These are phyloP conservation scores for Rhorus exstirpatorius DNA, from an alignment of 2,888 invertebrate species.

Conservation along the genomic window DNA sequence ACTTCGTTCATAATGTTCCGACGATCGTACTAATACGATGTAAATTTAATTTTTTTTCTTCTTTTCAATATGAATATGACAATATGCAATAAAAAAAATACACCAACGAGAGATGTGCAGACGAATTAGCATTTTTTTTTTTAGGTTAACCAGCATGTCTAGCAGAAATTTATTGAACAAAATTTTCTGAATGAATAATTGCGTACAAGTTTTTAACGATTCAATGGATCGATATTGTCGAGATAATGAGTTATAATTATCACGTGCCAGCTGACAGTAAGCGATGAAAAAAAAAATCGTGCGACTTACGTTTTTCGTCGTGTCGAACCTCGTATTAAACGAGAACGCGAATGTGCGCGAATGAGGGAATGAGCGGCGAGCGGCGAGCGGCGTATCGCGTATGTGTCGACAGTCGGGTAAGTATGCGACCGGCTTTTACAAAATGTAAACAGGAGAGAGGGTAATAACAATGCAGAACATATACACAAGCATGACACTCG, in stretches of 20 bases:
- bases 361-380: too few relatives aligned
- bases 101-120: too few relatives aligned
- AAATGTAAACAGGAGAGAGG: not conserved
- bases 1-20: conserved; percentile 85
- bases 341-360: not conserved
- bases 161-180: not conserved
- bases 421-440: too few relatives aligned
- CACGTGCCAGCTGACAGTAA: not conserved
- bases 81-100: not conserved
- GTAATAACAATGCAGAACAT: conserved; percentile 1
- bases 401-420: too few relatives aligned
- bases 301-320: conserved; percentile 35
- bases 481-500: too few relatives aligned
- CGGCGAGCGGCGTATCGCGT: too few relatives aligned
- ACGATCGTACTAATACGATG: not conserved
- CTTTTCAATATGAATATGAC: not conserved
- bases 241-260: conserved; percentile 32
- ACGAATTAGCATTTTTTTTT: conserved; percentile 7
- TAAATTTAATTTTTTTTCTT: not conserved
- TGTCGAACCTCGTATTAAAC: not conserved
- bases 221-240: not conserved
- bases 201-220: too few relatives aligned
- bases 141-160: conserved; percentile 53
- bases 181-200: not conserved
- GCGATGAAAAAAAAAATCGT: conserved; percentile 29